phyloP scores from a whole-genome alignment of 2,797 vertebrate genomes.

The Phalloptychus januarius region DNA sequence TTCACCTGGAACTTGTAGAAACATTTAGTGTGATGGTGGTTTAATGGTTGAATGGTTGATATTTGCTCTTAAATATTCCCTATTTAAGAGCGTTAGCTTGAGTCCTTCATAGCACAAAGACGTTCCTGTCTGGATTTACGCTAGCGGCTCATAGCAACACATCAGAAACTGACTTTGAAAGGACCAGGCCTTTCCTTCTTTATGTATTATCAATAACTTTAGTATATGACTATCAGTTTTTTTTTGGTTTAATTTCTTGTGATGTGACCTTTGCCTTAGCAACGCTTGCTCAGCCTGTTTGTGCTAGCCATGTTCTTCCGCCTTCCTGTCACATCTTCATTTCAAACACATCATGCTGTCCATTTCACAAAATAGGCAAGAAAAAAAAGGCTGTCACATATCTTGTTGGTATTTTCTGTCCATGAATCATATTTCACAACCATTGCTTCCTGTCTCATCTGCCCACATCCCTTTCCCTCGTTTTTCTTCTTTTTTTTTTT shows the following conservation, averaged over 20 bases:
- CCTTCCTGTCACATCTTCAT: slow-evolving; percentile 63
- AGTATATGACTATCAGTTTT: slow-evolving; percentile 21
- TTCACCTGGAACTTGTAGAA: not conserved
- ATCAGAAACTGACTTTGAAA: not conserved
- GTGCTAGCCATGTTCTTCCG: slow-evolving; percentile 22
- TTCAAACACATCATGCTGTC: slow-evolving; percentile 22
- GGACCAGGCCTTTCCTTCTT: not conserved
- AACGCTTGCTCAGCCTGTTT: slow-evolving; percentile 10
- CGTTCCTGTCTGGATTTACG: not conserved
- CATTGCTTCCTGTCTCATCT: slow-evolving; percentile 75
- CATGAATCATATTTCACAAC: slow-evolving; percentile 77
- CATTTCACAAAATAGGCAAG: not conserved
- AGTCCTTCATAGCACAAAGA: not conserved
- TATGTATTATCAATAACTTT: slow-evolving; percentile 8
- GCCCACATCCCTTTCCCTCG: slow-evolving; percentile 61
- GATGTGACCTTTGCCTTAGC: slow-evolving; percentile 9
- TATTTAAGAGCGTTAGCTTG: not conserved
- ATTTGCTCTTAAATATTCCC: not conserved
- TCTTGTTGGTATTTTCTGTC: slow-evolving; percentile 41
- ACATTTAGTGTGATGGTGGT: not conserved
- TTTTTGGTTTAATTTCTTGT: slow-evolving; percentile 43
- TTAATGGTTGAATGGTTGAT: not conserved
- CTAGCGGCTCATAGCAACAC: not conserved
- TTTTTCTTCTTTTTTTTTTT: slow-evolving; percentile 4
- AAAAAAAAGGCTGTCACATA: not conserved